A percentile compares a stretch with the other conserved stretches of the same genome.
phyloP scores from a whole-genome alignment of 35 echinoderm and acorn worm genomes.

The Patiria miniata region DNA sequence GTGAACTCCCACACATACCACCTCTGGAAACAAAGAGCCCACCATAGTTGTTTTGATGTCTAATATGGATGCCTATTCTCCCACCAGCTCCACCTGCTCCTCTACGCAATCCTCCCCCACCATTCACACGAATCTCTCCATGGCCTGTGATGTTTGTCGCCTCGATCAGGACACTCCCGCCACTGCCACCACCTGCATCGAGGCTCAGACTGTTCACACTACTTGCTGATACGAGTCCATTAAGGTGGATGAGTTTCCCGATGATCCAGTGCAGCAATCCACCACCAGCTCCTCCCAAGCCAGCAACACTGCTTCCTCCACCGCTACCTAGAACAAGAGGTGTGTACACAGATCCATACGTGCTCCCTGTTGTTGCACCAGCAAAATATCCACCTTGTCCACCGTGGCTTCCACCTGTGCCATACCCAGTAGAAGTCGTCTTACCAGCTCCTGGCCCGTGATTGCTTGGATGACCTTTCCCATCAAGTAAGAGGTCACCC shows the following conservation, averaged over 20 bases:
- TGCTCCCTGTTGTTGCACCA: slow-evolving; percentile 17
- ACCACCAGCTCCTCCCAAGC: slow-evolving; percentile 70
- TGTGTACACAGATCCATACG: slow-evolving; percentile 86
- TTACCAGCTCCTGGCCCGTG: slow-evolving; percentile 62
- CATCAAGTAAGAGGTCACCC: slow-evolving; percentile 69
- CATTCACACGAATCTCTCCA: slow-evolving; percentile 73
- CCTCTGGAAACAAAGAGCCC: slow-evolving; percentile 63
- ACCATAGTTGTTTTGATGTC: slow-evolving; percentile 87
- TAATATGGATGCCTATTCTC: slow-evolving; percentile 84
- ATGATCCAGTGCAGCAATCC: slow-evolving; percentile 73
- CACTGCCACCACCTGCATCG: slow-evolving; percentile 84
- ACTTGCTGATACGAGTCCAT: slow-evolving; percentile 75
- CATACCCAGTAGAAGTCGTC: slow-evolving; percentile 13
- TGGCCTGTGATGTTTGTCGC: slow-evolving; percentile 90
- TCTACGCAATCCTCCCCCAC: slow-evolving; percentile 46
- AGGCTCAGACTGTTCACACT: slow-evolving; percentile 7
- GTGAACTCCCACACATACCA: slow-evolving; percentile 34
- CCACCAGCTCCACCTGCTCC: slow-evolving; percentile 84
- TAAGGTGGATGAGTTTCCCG: slow-evolving; percentile 78
- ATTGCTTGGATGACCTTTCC: slow-evolving; percentile 53
- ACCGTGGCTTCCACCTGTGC: slow-evolving; percentile 75
- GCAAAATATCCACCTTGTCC: slow-evolving; percentile 58
- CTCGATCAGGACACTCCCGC: slow-evolving; percentile 79
- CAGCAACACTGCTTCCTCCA: slow-evolving; percentile 61
- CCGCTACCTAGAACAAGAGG: slow-evolving; percentile 74